Evolutionary conservation across 2,113 vertebrate genomes (phyloP).

Genomic region (Cynopterus brachyotis): DNA sequence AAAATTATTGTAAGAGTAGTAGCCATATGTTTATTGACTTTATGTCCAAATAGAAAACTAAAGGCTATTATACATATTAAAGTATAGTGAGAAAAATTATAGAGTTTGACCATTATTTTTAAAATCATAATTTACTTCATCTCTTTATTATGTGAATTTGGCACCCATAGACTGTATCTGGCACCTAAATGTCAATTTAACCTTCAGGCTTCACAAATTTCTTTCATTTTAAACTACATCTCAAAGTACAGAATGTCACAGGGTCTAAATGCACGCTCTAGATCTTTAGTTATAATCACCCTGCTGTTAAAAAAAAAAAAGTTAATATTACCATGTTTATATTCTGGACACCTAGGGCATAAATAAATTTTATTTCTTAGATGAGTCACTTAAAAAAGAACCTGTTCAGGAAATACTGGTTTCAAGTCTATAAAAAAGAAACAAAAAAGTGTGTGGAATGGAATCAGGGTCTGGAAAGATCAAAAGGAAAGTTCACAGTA

Average conservation of each 20-base stretch:
- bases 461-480: slow-evolving; percentile 56
- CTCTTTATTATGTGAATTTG: neutral
- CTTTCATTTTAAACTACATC: slow-evolving; percentile 38
- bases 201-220: slow-evolving; percentile 63
- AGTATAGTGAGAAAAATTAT: slow-evolving; percentile 53
- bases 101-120: slow-evolving; percentile 48
- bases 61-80: slow-evolving; percentile 66
- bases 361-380: slow-evolving; percentile 54
- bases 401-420: neutral
- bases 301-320: neutral
- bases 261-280: slow-evolving; percentile 13
- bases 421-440: neutral
- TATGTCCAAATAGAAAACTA: slow-evolving; percentile 62
- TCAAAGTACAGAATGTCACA: slow-evolving; percentile 31
- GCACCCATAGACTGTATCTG: neutral
- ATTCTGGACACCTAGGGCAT: neutral
- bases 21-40: slow-evolving; percentile 72
- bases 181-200: slow-evolving; percentile 27
- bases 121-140: slow-evolving; percentile 9
- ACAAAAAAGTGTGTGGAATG: slow-evolving; percentile 2
- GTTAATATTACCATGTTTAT: slow-evolving; percentile 36
- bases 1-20: slow-evolving; percentile 70
- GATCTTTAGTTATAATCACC: slow-evolving; percentile 33
- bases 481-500: slow-evolving; percentile 65
- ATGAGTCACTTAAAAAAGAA: slow-evolving; percentile 39